A percentile compares a stretch with the other conserved stretches of the same genome.
These are phyloP conservation scores for Plutella xylostella DNA, from an alignment of 2,888 invertebrate genomes.

Conservation along the genomic window DNA sequence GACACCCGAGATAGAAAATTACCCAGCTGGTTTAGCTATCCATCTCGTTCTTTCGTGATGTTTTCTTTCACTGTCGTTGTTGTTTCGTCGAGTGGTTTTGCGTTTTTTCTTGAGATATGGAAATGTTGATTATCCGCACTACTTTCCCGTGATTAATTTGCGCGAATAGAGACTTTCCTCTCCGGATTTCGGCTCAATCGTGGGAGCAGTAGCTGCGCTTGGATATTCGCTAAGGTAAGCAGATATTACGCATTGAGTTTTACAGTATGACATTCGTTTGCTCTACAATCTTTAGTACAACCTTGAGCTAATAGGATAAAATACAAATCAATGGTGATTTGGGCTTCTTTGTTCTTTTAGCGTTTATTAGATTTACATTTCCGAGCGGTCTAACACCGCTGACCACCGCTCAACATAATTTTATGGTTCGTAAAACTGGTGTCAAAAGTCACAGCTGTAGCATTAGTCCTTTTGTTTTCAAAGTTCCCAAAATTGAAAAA, in stretches of 20 bases:
- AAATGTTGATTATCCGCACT: slow-evolving; percentile 34
- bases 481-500: no score
- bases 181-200: slow-evolving; percentile 35
- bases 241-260: slow-evolving; percentile 48
- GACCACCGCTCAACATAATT: no score
- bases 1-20: no score
- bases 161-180: slow-evolving; percentile 27
- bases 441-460: no score
- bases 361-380: background rate
- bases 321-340: slow-evolving; percentile 24
- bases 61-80: slow-evolving; percentile 42
- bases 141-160: slow-evolving; percentile 35
- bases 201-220: slow-evolving; percentile 14
- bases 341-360: slow-evolving; percentile 41
- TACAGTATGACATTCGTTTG: slow-evolving; percentile 38
- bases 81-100: slow-evolving; percentile 42
- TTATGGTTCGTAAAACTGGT: no score
- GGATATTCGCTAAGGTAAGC: slow-evolving; percentile 35
- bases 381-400: no score
- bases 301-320: slow-evolving; percentile 45
- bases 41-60: slow-evolving; percentile 24
- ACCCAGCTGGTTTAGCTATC: no score
- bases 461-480: no score
- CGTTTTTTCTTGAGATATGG: slow-evolving; percentile 39
- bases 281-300: slow-evolving; percentile 32